Base-by-base conservation (phyloP, 2,888 invertebrate genomes). In the Liodrosophila aerea region DNA sequence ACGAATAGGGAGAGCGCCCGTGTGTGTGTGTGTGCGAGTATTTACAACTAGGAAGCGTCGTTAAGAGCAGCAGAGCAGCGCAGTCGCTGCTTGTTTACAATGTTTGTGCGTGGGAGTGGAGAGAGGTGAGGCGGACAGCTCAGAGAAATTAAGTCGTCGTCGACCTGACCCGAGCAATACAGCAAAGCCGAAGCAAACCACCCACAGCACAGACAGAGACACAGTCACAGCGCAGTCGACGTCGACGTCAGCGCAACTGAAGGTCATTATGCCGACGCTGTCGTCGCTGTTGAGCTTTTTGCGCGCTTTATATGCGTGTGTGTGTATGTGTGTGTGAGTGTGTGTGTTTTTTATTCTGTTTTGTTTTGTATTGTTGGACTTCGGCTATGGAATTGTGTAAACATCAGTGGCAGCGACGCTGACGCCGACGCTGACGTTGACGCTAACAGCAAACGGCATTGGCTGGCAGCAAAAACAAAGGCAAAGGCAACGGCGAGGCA, bases 371-470 rank as follows among this genome's bases (percentile, higher is more conserved):
- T 78, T 73, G 67, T 70, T 81, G 78, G 76, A 80, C 75, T 78
- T 77, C 80, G 69, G 69, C 61, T 85, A 47, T 71, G 80, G 73
- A 84, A 76, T 73, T 87, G 82, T 73, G 82, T 81, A 86, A 82
- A 82, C 82, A 85, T 68, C 80, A 66, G 63, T 52, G 63, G 74
- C 83, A 68, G 77, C 60, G 70, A 65, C 66, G 65, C 30, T 50
- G 52, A 37, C 67, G 31, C 34, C 44, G 39, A 22, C 63, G 47
- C 60, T 36, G 61, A 54, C 57, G 51, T 31, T 60, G 47, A 18
- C 58, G 7, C 3, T 46, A 15, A 46, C 43, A n/a, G 34, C n/a
- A 33, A n/a, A 8, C 50, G 22, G 2, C n/a, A n/a, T n/a, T n/a
- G n/a, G n/a, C 46, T 58, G 46, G 59, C 66, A 76, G 64, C 71